Evolutionary conservation across 2,888 invertebrate species (phyloP), one percentile per base, ranked within the genome.

Genomic region (Pedicia rivosa): DNA sequence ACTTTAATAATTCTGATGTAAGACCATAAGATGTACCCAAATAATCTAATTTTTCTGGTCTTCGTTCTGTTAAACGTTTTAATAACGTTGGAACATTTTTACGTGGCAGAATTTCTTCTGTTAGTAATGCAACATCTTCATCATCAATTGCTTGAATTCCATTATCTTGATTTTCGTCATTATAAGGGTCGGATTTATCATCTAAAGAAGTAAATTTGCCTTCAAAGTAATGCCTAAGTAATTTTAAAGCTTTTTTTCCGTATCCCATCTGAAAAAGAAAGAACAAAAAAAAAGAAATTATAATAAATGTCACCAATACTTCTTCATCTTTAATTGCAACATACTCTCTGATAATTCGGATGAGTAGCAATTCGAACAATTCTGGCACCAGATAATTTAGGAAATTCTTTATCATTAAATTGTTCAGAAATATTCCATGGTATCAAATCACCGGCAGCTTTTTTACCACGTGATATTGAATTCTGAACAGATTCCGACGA

Each of bases 401-500:
- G 90, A 60, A 98, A 99, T 56, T 94, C 83, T 42, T 75, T 71
- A 57, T 98, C 95, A 37, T 90, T 86, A 62, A 81, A 94, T 60
- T 97, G 94, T 53, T 97, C 95, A 5, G 91, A 86, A 3, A 99
- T 67, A 37, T 94, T 95, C 98, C 98, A 99, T 0, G 98, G 98
- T 47, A 99, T 92, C 9, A 99, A 67, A 64, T 99, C 98, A 0
- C 98, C 98, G 5, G 91, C 78, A 0, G 94, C 90, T 50, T 88
- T 75, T 50, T 82, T 81, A 0, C 95, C 95, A 43, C 86, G 71
- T 0, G 81, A 75, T 37, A 95, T 64, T 19, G 80, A 82, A 51
- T 83, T 80, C 3, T 68, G 66, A 3, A 94, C 77, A 2, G 80
- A 76, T 43, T 64, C 45, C 0, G 54, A 56, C 40, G 70, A 78